Conservation (phyloP, 2,888 invertebrate species). For the Ichneumoninae sp. region DNA sequence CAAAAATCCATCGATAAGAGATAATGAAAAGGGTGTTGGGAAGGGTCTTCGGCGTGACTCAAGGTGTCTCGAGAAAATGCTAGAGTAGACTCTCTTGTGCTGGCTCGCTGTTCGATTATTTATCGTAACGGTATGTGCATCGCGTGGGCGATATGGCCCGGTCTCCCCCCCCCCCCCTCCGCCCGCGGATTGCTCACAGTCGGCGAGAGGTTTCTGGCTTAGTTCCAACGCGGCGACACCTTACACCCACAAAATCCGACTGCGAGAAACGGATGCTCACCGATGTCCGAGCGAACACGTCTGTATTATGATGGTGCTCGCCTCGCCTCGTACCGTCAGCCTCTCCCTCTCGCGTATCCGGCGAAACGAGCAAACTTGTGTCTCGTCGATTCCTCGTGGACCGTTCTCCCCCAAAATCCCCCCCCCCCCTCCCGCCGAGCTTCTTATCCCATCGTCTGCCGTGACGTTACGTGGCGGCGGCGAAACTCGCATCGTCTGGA, state of each 20-base stretch:
- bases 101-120: constrained; percentile 79
- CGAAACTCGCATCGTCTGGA: constrained; percentile 57
- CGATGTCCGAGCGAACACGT: constrained; percentile 62
- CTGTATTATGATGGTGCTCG: constrained; percentile 69
- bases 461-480: constrained; percentile 59
- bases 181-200: constrained; percentile 62
- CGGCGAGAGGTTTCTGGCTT: constrained; percentile 75
- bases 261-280: constrained; percentile 69
- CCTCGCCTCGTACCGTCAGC: constrained; percentile 1
- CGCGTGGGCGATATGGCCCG: constrained; percentile 78
- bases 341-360: constrained; percentile 45
- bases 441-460: constrained; percentile 54
- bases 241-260: constrained; percentile 79
- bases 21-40: not conserved
- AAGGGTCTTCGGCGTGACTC: not conserved
- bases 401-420: not conserved
- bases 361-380: constrained; percentile 33
- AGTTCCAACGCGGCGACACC: constrained; percentile 81
- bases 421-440: not conserved
- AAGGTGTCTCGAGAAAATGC: constrained; percentile 34
- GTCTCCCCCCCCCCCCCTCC: constrained; percentile 40
- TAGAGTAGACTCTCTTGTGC: constrained; percentile 50
- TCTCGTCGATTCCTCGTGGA: constrained; percentile 34
- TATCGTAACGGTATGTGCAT: constrained; percentile 83
- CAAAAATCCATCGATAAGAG: not conserved